Percentiles rank a stretch among this genome's conserved stretches.
Evolutionary conservation across 2,113 vertebrate genomes (phyloP).

Genomic region (Gallinago jamesoni): DNA sequence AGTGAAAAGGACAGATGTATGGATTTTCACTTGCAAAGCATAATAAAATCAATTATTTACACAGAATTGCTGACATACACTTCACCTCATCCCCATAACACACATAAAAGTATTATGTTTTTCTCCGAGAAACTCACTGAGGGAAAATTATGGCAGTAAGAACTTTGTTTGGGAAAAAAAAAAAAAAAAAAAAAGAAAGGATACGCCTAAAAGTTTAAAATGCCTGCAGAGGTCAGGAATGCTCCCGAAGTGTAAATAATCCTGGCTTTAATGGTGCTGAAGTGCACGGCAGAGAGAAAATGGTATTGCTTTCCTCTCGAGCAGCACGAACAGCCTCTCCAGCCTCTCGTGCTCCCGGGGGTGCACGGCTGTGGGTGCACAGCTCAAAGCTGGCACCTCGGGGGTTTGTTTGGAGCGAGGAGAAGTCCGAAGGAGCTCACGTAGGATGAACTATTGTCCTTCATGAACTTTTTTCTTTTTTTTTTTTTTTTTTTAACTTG

Average conservation of each 20-base stretch:
- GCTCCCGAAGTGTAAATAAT: not conserved
- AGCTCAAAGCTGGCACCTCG: not conserved
- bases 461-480: not conserved
- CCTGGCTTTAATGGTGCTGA: not conserved
- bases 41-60: conserved; percentile 11
- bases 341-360: not conserved
- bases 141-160: not conserved
- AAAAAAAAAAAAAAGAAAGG: not conserved
- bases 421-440: fast-evolving
- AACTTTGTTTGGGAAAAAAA: not conserved
- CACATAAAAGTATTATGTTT: conserved; percentile 1
- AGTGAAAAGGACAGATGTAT: not conserved
- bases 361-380: not conserved
- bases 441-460: not conserved
- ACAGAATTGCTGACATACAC: not conserved
- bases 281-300: not conserved
- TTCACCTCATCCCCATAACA: not conserved
- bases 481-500: not conserved
- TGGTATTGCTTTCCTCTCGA: not conserved
- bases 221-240: not conserved
- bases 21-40: conserved; percentile 14
- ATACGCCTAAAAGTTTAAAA: not conserved
- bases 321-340: not conserved
- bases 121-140: not conserved
- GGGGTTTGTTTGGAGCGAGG: not conserved